Evolutionary conservation across 2,113 vertebrate species (phyloP).

Genomic region (Monarcha castaneiventris): DNA sequence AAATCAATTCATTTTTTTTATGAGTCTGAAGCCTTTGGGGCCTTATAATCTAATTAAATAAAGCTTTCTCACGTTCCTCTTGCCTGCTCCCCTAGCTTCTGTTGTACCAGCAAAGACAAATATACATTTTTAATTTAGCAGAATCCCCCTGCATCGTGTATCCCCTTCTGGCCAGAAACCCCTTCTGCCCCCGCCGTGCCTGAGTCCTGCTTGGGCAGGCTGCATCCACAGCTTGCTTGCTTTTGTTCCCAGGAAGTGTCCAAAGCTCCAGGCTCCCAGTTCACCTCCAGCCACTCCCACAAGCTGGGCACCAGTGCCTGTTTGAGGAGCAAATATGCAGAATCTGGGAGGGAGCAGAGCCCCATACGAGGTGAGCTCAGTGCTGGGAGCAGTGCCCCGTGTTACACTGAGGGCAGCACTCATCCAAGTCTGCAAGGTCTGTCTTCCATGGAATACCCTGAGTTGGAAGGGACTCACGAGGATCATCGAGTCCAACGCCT

Average conservation of each 20-base stretch:
- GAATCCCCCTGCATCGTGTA: neutral
- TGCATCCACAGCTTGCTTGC: neutral
- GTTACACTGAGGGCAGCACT: neutral
- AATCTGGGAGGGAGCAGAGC: neutral
- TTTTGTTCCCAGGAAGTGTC: neutral
- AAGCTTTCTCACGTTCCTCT: slow-evolving; percentile 33
- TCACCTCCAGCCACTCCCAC: neutral
- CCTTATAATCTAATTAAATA: slow-evolving; percentile 64
- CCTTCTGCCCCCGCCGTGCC: neutral
- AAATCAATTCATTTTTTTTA: slow-evolving; percentile 33
- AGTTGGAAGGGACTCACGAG: neutral
- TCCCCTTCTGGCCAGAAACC: neutral
- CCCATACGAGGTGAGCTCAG: neutral
- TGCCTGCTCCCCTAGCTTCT: slow-evolving; percentile 17
- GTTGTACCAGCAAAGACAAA: slow-evolving; percentile 39
- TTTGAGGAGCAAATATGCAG: neutral
- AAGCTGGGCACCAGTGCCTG: neutral
- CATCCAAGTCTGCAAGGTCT: neutral
- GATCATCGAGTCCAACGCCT: neutral
- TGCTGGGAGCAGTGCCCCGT: accelerated
- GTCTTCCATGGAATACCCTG: neutral
- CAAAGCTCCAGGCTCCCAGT: neutral
- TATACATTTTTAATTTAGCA: slow-evolving; percentile 39
- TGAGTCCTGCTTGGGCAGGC: neutral
- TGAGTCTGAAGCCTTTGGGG: slow-evolving; percentile 51